phyloP scores from a whole-genome alignment of 2,888 invertebrate genomes.

The Plagodis dolabraria region DNA sequence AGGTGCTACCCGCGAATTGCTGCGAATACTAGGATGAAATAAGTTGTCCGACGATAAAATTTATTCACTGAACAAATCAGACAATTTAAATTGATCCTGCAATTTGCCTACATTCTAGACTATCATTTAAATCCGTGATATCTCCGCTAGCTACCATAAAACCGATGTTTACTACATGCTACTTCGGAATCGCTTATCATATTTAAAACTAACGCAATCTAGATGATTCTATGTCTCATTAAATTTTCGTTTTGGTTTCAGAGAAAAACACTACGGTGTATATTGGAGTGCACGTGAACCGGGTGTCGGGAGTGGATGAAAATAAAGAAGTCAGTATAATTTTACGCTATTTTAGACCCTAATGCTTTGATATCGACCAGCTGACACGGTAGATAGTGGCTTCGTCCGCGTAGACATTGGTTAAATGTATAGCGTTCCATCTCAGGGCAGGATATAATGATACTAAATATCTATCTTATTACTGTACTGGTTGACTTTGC shows the following conservation, averaged over 20 bases:
- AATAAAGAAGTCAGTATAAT: conserved; percentile 84
- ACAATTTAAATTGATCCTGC: conserved; percentile 35
- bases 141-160: conserved; percentile 53
- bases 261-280: conserved; percentile 85
- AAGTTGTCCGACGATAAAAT: conserved; percentile 1
- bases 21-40: too few relatives aligned
- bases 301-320: conserved; percentile 87
- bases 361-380: background rate
- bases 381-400: too few relatives aligned
- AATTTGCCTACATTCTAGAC: conserved; percentile 32
- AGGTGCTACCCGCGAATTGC: too few relatives aligned
- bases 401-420: too few relatives aligned
- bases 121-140: conserved; percentile 48
- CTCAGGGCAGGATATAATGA: too few relatives aligned
- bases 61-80: conserved; percentile 20
- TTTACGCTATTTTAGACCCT: background rate
- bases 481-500: too few relatives aligned
- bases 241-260: conserved; percentile 56
- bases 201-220: conserved; percentile 36
- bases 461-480: too few relatives aligned
- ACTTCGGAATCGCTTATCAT: conserved; percentile 27
- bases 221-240: conserved; percentile 28
- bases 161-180: conserved; percentile 47
- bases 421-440: too few relatives aligned
- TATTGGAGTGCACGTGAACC: conserved; percentile 85